Conservation (phyloP, 2,888 invertebrate genomes). For the Thysanoteuthis rhombus region DNA sequence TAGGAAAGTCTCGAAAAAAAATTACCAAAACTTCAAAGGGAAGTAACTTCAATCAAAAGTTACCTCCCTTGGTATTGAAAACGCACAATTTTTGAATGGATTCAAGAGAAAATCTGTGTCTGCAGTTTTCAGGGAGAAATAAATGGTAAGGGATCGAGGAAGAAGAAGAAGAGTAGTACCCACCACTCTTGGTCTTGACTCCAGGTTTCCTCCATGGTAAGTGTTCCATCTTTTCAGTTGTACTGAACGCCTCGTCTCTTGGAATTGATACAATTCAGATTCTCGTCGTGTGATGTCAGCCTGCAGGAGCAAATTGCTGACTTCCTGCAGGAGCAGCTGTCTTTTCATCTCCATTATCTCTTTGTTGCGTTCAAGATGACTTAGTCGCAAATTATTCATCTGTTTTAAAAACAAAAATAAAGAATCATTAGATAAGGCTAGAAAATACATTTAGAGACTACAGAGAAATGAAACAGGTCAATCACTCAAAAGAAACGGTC, state of each 20-base stretch:
- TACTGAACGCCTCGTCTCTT: slow-evolving; percentile 49
- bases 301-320: slow-evolving; percentile 62
- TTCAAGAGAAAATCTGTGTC: not conserved
- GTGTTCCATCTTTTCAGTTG: slow-evolving; percentile 61
- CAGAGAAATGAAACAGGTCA: too few species aligned
- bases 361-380: slow-evolving; percentile 62
- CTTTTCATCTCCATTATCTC: slow-evolving; percentile 64
- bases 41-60: too few species aligned
- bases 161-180: not conserved
- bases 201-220: slow-evolving; percentile 51
- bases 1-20: too few species aligned
- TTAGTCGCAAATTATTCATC: slow-evolving; percentile 61
- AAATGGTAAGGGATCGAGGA: too few species aligned
- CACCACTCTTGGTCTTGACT: slow-evolving; percentile 49
- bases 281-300: slow-evolving; percentile 61
- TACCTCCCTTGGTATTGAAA: too few species aligned
- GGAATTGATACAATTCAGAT: slow-evolving; percentile 58
- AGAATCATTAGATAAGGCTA: not conserved
- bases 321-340: slow-evolving; percentile 63
- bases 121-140: not conserved
- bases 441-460: not conserved
- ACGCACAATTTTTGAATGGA: too few species aligned
- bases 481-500: too few species aligned
- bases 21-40: too few species aligned
- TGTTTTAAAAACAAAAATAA: slow-evolving; percentile 37